These are phyloP conservation scores for Amiota communis DNA, from an alignment of 2,888 invertebrate species.

Conservation along the genomic window DNA sequence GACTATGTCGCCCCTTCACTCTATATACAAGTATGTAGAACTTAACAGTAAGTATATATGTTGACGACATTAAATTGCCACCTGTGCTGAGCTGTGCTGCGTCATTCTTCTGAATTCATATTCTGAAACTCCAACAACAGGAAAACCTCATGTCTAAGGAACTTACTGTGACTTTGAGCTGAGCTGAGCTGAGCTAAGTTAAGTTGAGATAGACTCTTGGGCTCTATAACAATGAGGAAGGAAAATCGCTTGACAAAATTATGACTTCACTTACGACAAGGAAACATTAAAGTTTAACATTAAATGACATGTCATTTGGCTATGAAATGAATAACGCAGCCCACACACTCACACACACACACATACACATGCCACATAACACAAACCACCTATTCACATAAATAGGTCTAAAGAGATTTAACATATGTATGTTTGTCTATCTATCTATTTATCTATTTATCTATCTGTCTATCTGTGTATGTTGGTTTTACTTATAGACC, in stretches of 20 bases:
- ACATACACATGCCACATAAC: neutral
- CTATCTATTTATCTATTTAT: too few species aligned
- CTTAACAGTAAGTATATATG: neutral
- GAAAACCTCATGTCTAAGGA: neutral
- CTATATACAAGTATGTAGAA: too few species aligned
- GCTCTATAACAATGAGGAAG: constrained; percentile 29
- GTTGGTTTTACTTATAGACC: constrained; percentile 10
- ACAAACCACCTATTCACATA: neutral
- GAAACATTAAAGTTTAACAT: constrained; percentile 63
- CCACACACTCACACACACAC: neutral
- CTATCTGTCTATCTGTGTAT: too few species aligned
- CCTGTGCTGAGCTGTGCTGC: constrained; percentile 49
- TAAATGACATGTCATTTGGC: constrained; percentile 70
- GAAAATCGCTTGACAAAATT: constrained; percentile 49
- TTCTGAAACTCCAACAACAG: neutral
- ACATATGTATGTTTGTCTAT: constrained; percentile 4
- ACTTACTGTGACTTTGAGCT: neutral
- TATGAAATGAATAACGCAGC: constrained; percentile 27
- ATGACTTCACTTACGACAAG: constrained; percentile 55
- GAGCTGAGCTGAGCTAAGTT: neutral
- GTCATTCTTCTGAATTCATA: neutral
- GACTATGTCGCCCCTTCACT: neutral
- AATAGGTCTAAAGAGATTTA: constrained; percentile 18
- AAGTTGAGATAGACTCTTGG: neutral
- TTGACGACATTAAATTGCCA: constrained; percentile 52